Base-by-base conservation (phyloP, 2,113 vertebrate genomes). In the Lophotis ruficrista region DNA sequence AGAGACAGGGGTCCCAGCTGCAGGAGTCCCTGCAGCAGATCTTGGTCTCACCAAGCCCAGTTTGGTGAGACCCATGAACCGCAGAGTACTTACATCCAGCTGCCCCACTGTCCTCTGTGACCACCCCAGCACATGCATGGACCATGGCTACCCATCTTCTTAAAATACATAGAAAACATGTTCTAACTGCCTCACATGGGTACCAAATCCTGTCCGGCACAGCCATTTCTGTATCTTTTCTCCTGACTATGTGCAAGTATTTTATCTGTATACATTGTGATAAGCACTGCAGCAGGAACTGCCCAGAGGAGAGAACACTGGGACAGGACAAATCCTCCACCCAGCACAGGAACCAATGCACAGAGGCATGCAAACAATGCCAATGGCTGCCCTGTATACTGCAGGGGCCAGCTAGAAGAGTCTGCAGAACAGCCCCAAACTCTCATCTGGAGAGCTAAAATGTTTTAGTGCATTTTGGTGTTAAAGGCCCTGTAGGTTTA, bases 301-400 rank as follows among this genome's bases (percentile, higher is more conserved):
- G 0, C 7, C 19, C 1, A 0, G 7, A 1, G 18, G 6, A 19
- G 4, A 6, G 41, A 6, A 24, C 5, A 6, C 19, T 30, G 8
- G 9, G 20, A 27, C 3, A 1, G 13, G 20, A 48, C 6, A 28
- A 28, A 56, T 28, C 12, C 45, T 54, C 3, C 22, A 4, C 27
- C 10, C n/a, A 54, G 38, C n/a, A 13, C 23, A 56, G 23, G 11
- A 61, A 24, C 8, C 27, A 47, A 12, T 0, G 0, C 41, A 30
- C 4, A 33, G 31, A 57, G 7, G 7, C 18, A 14, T 4, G 12
- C 31, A 54, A 24, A 14, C 10, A 5, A 14, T 23, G 10, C 18
- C 0, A 0, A 9, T 3, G 4, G 28, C 51, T 2, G 0, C 60
- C 16, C 47, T 48, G 9, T 35, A 30, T 1, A 0, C 23, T 2